These are phyloP conservation scores for Callionymus lyra DNA, from an alignment of 2,113 vertebrate species.

Conservation along the genomic window DNA sequence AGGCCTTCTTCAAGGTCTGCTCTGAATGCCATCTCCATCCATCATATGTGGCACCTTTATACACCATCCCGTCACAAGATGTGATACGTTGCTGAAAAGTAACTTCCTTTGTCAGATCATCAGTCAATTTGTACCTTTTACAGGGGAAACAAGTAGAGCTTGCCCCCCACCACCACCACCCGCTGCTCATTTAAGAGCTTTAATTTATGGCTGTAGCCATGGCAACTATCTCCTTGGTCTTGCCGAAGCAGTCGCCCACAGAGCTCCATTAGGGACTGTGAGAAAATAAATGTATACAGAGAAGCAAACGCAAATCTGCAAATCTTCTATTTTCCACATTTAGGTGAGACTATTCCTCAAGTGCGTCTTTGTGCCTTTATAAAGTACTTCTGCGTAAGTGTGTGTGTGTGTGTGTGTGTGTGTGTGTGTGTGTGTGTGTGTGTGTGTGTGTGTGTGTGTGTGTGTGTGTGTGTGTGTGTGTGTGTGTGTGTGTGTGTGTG, in stretches of 20 bases:
- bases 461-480: no score
- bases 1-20: slow-evolving; percentile 34
- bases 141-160: slow-evolving; percentile 53
- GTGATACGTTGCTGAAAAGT: slow-evolving; percentile 46
- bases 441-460: no score
- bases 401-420: no score
- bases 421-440: no score
- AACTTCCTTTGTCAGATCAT: slow-evolving; percentile 47
- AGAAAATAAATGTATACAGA: slow-evolving; percentile 69
- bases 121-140: slow-evolving; percentile 48
- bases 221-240: slow-evolving; percentile 81
- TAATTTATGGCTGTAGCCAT: slow-evolving; percentile 82
- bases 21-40: slow-evolving; percentile 33
- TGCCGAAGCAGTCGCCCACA: slow-evolving; percentile 71
- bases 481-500: no score
- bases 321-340: no score
- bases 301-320: no score
- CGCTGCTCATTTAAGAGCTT: slow-evolving; percentile 61
- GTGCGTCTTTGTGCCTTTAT: no score
- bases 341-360: background rate
- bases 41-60: slow-evolving; percentile 51
- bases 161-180: background rate
- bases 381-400: no score
- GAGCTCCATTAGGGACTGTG: slow-evolving; percentile 82
- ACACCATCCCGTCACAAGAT: slow-evolving; percentile 35